Evolutionary conservation across 2,888 invertebrate genomes (phyloP), one percentile per base, ranked within the genome.

Genomic region (Dasypogon diadema): DNA sequence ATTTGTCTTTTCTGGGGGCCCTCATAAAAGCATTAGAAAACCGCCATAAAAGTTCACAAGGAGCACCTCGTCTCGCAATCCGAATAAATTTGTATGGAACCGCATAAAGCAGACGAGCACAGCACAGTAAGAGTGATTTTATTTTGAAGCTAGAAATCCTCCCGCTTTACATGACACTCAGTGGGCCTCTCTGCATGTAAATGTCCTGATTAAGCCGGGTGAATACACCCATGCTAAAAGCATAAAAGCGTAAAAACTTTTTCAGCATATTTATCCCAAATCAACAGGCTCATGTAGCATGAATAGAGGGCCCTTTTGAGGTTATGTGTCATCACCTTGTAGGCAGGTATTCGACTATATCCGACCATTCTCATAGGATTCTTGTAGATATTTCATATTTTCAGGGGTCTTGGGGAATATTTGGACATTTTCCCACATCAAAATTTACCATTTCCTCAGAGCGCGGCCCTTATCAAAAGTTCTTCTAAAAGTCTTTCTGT

Each of bases 141-240:
- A 58, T 58, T 58, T 16, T n/a, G 24, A 24, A 42, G 46, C n/a
- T 16, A 5, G 12, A 46, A 65, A 48, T 48, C 65, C 65, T 22
- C 65, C 65, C 65, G 48, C 48, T 65, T 65, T 24, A 46, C 46
- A 65, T 65, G 46, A 65, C 65, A 65, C 65, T 56, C 30, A 18
- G 30, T 18, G 56, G 56, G n/a, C 26, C 56, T 26, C 14, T 12
- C 56, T 56, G 56, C 56, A 56, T 56, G 56, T 56, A 56, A 56
- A 56, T 56, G 56, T n/a, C 56, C 56, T 56, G 24, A 56, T 56
- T 56, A 56, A n/a, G 10, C 8, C 2, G 14, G 26, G 8, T 18
- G 18, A 24, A 56, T 26, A 22, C 26, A 56, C 26, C 26, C 56
- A 18, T 24, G 14, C 5, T 55, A 22, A 22, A 21, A 22, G 18